Conservation (phyloP, 2,113 vertebrate species). For the Prietella phreatophila region DNA sequence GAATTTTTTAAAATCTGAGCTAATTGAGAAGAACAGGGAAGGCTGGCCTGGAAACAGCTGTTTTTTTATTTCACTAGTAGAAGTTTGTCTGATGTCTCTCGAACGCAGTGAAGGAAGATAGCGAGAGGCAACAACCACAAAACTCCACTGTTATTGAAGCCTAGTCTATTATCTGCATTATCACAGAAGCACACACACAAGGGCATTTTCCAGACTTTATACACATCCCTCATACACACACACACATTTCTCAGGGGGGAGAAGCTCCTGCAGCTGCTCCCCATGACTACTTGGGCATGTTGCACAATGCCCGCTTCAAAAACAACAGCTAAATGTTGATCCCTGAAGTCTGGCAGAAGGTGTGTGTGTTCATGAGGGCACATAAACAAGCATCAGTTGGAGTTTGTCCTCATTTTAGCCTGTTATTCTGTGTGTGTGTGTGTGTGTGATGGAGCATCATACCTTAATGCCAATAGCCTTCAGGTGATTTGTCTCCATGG, state of each 20-base stretch:
- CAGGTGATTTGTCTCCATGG: conserved; percentile 86
- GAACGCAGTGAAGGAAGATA: not conserved
- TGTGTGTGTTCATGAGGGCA: conserved; percentile 56
- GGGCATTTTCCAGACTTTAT: not conserved
- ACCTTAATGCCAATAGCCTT: conserved; percentile 78
- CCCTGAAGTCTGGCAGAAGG: conserved; percentile 57
- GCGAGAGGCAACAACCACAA: not conserved
- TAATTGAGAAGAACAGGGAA: not conserved
- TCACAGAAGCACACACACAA: conserved; percentile 16
- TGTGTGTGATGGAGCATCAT: conserved; percentile 62
- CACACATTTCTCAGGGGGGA: conserved; percentile 44
- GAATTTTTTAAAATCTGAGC: not conserved
- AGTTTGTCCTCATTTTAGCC: conserved; percentile 72
- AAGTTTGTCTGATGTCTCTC: not conserved
- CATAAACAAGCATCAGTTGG: conserved; percentile 64
- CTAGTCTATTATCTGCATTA: not conserved
- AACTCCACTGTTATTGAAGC: not conserved
- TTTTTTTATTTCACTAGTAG: not conserved
- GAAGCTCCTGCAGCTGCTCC: conserved; percentile 50
- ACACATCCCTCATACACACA: conserved; percentile 1
- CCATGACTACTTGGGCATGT: conserved; percentile 42
- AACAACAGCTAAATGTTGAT: conserved; percentile 56
- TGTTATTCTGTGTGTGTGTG: conserved; percentile 18
- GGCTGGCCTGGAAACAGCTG: not conserved
- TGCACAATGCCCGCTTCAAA: conserved; percentile 46